phyloP scores from a whole-genome alignment of 2,113 vertebrate species.

The Cygnus atratus region DNA sequence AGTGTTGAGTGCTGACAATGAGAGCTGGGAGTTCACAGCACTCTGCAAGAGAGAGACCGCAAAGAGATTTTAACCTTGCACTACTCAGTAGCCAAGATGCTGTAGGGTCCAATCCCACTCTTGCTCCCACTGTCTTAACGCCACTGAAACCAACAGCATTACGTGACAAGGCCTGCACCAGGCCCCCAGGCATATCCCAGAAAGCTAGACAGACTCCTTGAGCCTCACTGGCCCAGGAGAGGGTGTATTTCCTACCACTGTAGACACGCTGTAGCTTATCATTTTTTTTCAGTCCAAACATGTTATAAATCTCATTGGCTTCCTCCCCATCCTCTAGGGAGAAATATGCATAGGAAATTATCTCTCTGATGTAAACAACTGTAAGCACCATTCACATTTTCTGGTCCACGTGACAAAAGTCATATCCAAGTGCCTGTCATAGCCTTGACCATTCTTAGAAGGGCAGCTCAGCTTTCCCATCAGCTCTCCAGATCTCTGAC shows the following conservation, averaged over 20 bases:
- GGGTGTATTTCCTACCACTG: not conserved
- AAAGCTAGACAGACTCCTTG: not conserved
- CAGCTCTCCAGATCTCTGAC: not conserved
- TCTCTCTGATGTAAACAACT: slow-evolving; percentile 29
- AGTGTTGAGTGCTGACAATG: not conserved
- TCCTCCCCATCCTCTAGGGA: not conserved
- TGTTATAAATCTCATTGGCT: not conserved
- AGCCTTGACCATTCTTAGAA: not conserved
- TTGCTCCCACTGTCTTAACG: not conserved
- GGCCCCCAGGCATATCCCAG: fast-evolving
- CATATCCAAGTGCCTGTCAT: not conserved
- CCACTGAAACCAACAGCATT: not conserved
- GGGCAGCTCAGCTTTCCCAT: not conserved
- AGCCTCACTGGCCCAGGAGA: not conserved
- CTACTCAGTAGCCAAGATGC: not conserved
- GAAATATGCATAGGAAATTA: not conserved
- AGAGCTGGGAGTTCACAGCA: fast-evolving
- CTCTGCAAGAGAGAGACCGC: not conserved
- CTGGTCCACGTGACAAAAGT: not conserved
- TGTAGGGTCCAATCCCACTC: not conserved
- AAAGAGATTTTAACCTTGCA: not conserved
- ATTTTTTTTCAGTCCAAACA: not conserved
- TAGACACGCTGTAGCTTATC: not conserved
- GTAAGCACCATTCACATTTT: slow-evolving; percentile 28
- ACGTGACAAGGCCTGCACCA: not conserved